Base-by-base conservation (phyloP, 2,797 vertebrate species). In the Distichodus sexfasciatus region DNA sequence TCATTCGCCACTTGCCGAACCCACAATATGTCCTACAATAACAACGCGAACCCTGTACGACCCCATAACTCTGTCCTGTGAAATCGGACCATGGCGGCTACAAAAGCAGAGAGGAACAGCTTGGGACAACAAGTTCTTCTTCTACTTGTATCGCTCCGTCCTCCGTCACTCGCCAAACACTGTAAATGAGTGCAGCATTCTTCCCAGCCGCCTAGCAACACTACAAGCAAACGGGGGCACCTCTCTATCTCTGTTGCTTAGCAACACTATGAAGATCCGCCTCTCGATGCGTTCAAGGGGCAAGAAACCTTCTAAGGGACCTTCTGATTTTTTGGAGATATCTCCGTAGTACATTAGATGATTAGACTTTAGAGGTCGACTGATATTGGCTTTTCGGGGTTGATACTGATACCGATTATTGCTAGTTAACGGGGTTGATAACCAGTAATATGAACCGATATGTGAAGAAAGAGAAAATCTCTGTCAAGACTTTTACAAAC, bases 241-340 rank as follows among this genome's bases (percentile, higher is more conserved):
- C 63, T 78, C 77, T 76, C 77, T 77, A 50, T 68, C 69, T 80
- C 74, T 90, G 90, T 90, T 90, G 85, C 90, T 84, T 83, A 78
- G 90, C 88, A 91, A 90, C 90, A 80, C 2, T 10, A 75, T 82
- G 82, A 84, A 78, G 76, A 83, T 86, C 71, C 71, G 74, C 19
- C 80, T 86, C 17, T 61, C 76, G 62, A 33, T 66, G 47, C 10
- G 6, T 33, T n/a, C n/a, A n/a, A n/a, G n/a, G n/a, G n/a, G n/a
- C n/a, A n/a, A n/a, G n/a, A n/a, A n/a, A n/a, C n/a, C n/a, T n/a
- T n/a, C n/a, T n/a, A n/a, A n/a, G n/a, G n/a, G n/a, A n/a, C n/a
- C n/a, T n/a, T n/a, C n/a, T n/a, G n/a, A n/a, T n/a, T n/a, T n/a
- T n/a, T n/a, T n/a, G n/a, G n/a, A n/a, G n/a, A n/a, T n/a, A n/a